These are phyloP conservation scores for Arremon brunneinucha DNA, from an alignment of 2,797 vertebrate genomes.

Conservation along the genomic window DNA sequence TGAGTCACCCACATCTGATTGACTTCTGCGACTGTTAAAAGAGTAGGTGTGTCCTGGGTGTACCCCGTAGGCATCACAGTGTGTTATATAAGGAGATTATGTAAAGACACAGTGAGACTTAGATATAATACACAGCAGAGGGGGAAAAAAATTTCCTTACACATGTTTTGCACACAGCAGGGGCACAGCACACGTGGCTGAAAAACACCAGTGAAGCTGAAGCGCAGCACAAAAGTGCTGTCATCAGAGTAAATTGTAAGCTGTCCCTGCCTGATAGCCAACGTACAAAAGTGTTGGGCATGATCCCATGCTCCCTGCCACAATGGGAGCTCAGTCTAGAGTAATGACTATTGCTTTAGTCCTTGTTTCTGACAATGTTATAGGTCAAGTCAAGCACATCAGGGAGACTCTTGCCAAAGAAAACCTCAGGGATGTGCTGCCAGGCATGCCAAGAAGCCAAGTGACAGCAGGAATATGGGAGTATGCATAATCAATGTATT, in stretches of 20 bases:
- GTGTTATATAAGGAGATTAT: not conserved
- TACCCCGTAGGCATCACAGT: not conserved
- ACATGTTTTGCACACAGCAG: not conserved
- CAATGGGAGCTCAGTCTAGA: not conserved
- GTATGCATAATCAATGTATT: not conserved
- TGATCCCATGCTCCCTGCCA: conserved; percentile 1
- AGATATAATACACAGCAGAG: not conserved
- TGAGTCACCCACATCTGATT: conserved; percentile 21
- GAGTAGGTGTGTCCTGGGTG: conserved; percentile 28
- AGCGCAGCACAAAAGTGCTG: not conserved
- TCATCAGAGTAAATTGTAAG: not conserved
- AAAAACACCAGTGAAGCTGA: not conserved
- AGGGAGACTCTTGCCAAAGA: conserved; percentile 10
- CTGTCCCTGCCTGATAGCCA: not conserved
- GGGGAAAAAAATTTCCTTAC: not conserved
- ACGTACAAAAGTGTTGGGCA: not conserved
- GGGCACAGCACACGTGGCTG: not conserved
- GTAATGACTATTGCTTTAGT: conserved; percentile 2
- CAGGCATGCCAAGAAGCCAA: not conserved
- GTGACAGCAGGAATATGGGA: not conserved
- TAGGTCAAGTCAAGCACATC: not conserved
- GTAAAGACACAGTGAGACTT: not conserved
- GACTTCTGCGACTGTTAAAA: not conserved
- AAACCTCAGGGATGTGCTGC: conserved; percentile 34
- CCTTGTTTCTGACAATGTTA: not conserved